Conservation (phyloP, 2,888 invertebrate species). For the Cinara cedri region DNA sequence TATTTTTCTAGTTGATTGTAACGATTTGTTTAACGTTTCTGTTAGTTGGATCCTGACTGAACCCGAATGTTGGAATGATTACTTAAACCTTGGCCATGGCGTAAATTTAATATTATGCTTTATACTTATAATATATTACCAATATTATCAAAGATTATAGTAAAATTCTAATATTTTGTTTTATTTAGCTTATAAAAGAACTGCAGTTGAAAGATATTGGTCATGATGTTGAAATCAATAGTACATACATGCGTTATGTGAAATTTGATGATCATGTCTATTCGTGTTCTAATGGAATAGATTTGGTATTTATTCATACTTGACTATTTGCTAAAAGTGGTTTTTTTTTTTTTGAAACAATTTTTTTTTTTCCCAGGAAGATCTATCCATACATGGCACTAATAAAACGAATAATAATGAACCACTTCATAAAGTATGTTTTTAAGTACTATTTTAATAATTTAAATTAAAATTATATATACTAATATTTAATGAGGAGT, state of each 20-base stretch:
- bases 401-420: slow-evolving; percentile 9
- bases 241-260: slow-evolving; percentile 3
- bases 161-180: not conserved
- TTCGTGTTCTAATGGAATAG: slow-evolving; percentile 24
- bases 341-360: not conserved
- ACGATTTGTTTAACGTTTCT: slow-evolving; percentile 23
- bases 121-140: not conserved
- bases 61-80: slow-evolving; percentile 37
- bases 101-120: not conserved
- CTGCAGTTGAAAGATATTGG: slow-evolving; percentile 33
- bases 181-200: slow-evolving; percentile 32
- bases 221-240: not conserved
- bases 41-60: slow-evolving; percentile 43
- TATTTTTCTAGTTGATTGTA: slow-evolving; percentile 37
- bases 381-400: slow-evolving; percentile 4
- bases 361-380: slow-evolving; percentile 28
- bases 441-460: not conserved
- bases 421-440: slow-evolving; percentile 21
- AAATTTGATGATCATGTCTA: slow-evolving; percentile 11
- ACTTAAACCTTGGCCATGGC: slow-evolving; percentile 12
- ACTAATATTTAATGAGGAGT: not conserved
- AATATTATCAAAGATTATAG: not conserved
- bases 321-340: not conserved
- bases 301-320: slow-evolving; percentile 35
- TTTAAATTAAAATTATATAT: not conserved